Base-by-base conservation (phyloP, 37 sponge, comb jelly and placozoan species). In the Chondrilla cf. caribensis region DNA sequence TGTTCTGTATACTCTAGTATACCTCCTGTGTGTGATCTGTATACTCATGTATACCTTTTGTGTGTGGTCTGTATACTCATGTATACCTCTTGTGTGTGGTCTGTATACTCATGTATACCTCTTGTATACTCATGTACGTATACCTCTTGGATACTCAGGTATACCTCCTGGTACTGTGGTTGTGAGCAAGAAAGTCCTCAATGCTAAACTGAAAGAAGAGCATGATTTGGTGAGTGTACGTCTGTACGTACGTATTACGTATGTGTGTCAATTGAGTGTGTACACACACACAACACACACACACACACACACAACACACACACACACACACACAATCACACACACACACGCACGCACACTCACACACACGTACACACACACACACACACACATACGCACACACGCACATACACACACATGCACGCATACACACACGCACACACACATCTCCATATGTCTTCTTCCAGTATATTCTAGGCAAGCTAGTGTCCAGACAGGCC, bases 151-250 rank as follows among this genome's bases (percentile, higher is more conserved):
- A 47, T 11, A 47, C 11, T n/a, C n/a, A n/a, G 6, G 51, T 47
- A 47, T 11, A 47, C 6, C 9, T 6, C 6, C 99, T 37, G 99
- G 99, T 38, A 91, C 96, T 59, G 84, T 98, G 19, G 94, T 98
- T 9, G 58, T 98, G 2, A 85, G 92, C 32, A 73, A 95, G 79
- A 89, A 86, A 39, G 88, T 94, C 5, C 81, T 89, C 41, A 93
- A 98, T 82, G 92, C 83, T n/a, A 82, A 79, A 43, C 76, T 93
- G 8, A 62, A 91, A 41, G 87, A 87, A 44, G 79, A 88, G 38
- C 96, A 98, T 55, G 86, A 91, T 59, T 26, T 87, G 81, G 97
- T 97, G 39, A 80, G 95, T 84, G 31, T 43, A 22, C 31, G 37
- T 78, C 2, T 78, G 55, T 5, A 77, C 38, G 22, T 79, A 79